Base-by-base conservation (phyloP, 2,888 invertebrate genomes). In the Heliconius erato region DNA sequence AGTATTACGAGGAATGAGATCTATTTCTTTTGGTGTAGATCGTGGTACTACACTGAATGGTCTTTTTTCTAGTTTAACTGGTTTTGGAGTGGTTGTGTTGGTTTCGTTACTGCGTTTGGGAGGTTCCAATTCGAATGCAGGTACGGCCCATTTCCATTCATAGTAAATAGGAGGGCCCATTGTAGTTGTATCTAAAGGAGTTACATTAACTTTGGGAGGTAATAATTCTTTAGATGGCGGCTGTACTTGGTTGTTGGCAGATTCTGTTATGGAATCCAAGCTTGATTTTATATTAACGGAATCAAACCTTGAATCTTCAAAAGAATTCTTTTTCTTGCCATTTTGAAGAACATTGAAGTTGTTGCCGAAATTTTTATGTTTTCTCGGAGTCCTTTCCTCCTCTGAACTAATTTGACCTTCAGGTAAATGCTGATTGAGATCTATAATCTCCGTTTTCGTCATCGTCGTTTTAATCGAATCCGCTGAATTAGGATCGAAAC, bases 91-190 rank as follows among this genome's bases (percentile, higher is more conserved):
- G 7, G 92, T 85, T 5, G 79, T 87, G 84, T 91, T 90, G 26
- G 92, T 93, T 7, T 90, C 92, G 84, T 96, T 96, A 6, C 91
- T 91, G 54, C 87, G 83, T 84, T 96, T 97, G 0, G 97, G 97
- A 12, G 96, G 96, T 84, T 96, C 94, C 2, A 97, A 89, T 23
- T 96, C 97, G 81, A 96, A 96, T 0, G 97, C 96, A 1, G 97
- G 97, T 1, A 96, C 96, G 9, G 97, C 97, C 97, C 97, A 97
- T 90, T 97, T 97, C 97, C 97, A 97, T 89, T 97, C 97, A 86
- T 96, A 97, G 87, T 97, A 97, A 79, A 97, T 96, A 0, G 97
- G 97, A 0, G 97, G 97, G 2, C 97, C 97, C 88, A 96, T 96
- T 0, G 97, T 97, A 1, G 97, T 96, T 6, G 95, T 91, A 1